A percentile compares a stretch with the other conserved stretches of the same genome.
These are phyloP conservation scores for Clarias laeviceps DNA, from an alignment of 2,797 vertebrate species.

Conservation along the genomic window DNA sequence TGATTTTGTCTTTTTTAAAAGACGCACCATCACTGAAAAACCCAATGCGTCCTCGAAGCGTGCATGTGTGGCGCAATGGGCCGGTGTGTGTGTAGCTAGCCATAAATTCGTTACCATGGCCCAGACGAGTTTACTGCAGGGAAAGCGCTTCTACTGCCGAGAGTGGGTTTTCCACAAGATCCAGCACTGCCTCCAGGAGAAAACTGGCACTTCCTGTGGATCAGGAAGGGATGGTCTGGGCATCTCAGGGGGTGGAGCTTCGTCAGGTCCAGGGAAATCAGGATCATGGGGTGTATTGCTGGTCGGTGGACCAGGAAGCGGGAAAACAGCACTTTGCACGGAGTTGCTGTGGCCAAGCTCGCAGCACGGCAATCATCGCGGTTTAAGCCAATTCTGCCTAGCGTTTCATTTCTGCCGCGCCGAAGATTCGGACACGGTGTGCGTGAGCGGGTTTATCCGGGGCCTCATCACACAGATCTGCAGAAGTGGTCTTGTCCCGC, in stretches of 20 bases:
- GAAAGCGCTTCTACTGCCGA: slow-evolving; percentile 97
- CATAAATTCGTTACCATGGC: slow-evolving; percentile 77
- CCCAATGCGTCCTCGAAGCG: slow-evolving; percentile 34
- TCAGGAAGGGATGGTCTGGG: slow-evolving; percentile 65
- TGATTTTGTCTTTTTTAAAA: neutral
- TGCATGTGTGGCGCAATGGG: slow-evolving; percentile 62
- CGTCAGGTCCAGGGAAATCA: slow-evolving; percentile 70
- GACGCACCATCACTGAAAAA: neutral
- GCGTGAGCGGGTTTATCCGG: slow-evolving; percentile 86
- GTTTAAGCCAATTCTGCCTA: slow-evolving; percentile 85
- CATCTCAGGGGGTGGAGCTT: slow-evolving; percentile 58
- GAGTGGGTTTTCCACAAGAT: slow-evolving; percentile 99
- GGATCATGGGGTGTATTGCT: slow-evolving; percentile 91
- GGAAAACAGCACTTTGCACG: slow-evolving; percentile 93
- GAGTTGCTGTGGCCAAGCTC: slow-evolving; percentile 95
- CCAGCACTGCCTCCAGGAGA: slow-evolving; percentile 98
- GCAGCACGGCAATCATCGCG: slow-evolving; percentile 80
- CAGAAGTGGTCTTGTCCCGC: slow-evolving; percentile 82
- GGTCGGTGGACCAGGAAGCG: slow-evolving; percentile 93
- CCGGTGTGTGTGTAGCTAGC: slow-evolving; percentile 56
- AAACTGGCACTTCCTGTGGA: slow-evolving; percentile 73
- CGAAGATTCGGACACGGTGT: slow-evolving; percentile 90
- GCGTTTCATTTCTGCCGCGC: slow-evolving; percentile 97
- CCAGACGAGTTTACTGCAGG: slow-evolving; percentile 95
- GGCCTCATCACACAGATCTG: slow-evolving; percentile 87